These are phyloP conservation scores for Osedax fenrisi DNA, from an alignment of 2,888 invertebrate species.

Conservation along the genomic window DNA sequence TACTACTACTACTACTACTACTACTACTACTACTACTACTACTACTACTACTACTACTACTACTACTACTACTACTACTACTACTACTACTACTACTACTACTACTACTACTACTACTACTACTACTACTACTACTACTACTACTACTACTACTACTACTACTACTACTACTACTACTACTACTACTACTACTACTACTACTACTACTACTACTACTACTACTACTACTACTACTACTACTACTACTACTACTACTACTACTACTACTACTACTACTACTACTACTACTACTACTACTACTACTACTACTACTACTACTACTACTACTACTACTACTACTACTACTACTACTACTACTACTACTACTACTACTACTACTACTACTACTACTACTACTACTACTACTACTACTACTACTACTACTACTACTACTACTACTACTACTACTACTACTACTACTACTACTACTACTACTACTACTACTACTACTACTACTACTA, in stretches of 20 bases:
- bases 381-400: conserved; percentile 26
- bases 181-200: conserved; percentile 25
- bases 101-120: background rate
- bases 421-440: conserved; percentile 31
- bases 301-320: conserved; percentile 29
- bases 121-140: background rate
- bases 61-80: background rate
- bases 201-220: conserved; percentile 30
- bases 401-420: conserved; percentile 20
- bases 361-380: conserved; percentile 25
- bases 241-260: conserved; percentile 24
- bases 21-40: background rate
- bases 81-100: background rate
- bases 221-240: conserved; percentile 29
- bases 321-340: conserved; percentile 29
- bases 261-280: conserved; percentile 27
- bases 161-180: background rate
- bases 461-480: background rate
- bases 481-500: conserved; percentile 18
- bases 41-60: background rate
- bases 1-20: background rate
- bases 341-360: conserved; percentile 30
- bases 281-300: conserved; percentile 30
- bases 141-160: background rate
- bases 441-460: conserved; percentile 23